Evolutionary conservation across 37 sponge, comb jelly and placozoan species (phyloP).

Genomic region (Eunapius fragilis): DNA sequence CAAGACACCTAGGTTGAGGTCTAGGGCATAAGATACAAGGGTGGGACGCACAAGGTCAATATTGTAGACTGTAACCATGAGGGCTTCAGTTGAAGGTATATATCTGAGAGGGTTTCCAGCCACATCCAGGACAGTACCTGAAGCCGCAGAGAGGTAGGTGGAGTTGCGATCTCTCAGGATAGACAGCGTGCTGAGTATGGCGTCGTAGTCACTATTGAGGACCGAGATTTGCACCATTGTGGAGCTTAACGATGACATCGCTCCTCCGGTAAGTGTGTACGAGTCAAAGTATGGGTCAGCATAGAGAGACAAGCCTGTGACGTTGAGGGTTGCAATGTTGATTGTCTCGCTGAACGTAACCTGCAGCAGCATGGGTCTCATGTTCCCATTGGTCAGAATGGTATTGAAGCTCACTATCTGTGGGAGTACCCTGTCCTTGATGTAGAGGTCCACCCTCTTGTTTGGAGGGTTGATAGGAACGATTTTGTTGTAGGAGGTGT

Average conservation of each 20-base stretch:
- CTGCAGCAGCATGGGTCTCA: conserved; percentile 65
- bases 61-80: conserved; percentile 49
- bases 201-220: conserved; percentile 57
- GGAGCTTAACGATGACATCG: conserved; percentile 30
- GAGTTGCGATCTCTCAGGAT: conserved; percentile 45
- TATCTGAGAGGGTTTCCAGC: conserved; percentile 16
- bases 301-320: conserved; percentile 61
- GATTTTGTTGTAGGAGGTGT: conserved; percentile 59
- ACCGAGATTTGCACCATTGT: conserved; percentile 68
- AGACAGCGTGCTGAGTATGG: conserved; percentile 46
- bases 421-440: conserved; percentile 64
- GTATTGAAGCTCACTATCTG: conserved; percentile 75
- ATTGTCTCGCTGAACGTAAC: conserved; percentile 83
- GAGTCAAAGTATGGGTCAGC: conserved; percentile 1
- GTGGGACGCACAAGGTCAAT: conserved; percentile 71
- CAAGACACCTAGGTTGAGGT: conserved; percentile 71
- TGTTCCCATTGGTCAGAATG: conserved; percentile 66
- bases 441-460: conserved; percentile 41
- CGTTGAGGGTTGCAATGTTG: conserved; percentile 49
- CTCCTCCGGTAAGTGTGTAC: conserved; percentile 45
- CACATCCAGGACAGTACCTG: conserved; percentile 57
- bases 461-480: conserved; percentile 21
- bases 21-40: conserved; percentile 46
- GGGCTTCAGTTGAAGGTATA: conserved; percentile 26
- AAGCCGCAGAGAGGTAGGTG: conserved; percentile 60